Conservation (phyloP, 1,140 invertebrate species). For the Polypedilum vanderplanki region DNA sequence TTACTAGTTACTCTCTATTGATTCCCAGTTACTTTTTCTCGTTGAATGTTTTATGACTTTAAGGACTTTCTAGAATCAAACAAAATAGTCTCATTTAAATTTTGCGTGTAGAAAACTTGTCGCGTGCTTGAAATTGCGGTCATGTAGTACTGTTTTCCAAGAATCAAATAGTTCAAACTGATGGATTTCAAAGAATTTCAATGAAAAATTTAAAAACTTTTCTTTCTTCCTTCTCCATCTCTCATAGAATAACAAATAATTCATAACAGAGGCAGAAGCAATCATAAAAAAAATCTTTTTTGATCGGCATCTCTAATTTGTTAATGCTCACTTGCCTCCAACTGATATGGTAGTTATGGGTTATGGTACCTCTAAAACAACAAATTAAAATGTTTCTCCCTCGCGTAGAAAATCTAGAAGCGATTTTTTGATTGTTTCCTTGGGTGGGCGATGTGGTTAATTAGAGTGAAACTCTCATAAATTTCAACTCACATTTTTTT, state of each 20-base stretch:
- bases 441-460: slow-evolving; percentile 24
- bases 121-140: slow-evolving; percentile 2
- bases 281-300: slow-evolving; percentile 13
- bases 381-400: slow-evolving; percentile 6
- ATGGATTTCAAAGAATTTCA: slow-evolving; percentile 1
- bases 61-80: too few relatives aligned
- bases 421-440: slow-evolving; percentile 27
- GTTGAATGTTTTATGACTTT: too few relatives aligned
- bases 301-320: slow-evolving; percentile 17
- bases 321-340: neutral
- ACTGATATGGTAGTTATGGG: neutral
- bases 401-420: slow-evolving; percentile 9
- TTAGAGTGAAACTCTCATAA: slow-evolving; percentile 6
- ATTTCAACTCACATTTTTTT: neutral
- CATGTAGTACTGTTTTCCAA: neutral
- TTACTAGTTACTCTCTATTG: too few relatives aligned
- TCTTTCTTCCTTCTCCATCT: neutral
- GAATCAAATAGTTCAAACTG: neutral
- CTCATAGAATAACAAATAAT: neutral
- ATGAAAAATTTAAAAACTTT: neutral
- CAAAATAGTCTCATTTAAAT: too few relatives aligned
- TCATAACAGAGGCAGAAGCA: neutral
- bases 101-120: neutral
- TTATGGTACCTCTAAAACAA: neutral
- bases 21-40: too few relatives aligned